These are phyloP conservation scores for Phylloscopus trochilus DNA, from an alignment of 2,113 vertebrate species.

Conservation along the genomic window DNA sequence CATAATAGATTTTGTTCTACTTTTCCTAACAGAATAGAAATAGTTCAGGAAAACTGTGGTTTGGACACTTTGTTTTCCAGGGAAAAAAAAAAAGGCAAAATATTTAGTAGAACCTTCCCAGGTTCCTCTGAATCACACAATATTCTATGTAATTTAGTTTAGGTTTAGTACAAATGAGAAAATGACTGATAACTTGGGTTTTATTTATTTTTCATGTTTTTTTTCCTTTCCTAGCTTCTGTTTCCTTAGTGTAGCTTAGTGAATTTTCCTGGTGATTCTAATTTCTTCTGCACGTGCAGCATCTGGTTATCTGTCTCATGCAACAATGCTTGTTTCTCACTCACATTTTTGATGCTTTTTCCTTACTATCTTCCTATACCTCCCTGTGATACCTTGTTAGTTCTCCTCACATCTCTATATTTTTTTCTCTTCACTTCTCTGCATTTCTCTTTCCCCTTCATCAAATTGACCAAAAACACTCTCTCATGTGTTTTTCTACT, in stretches of 20 bases:
- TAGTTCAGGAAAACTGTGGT: neutral
- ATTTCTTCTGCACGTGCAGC: neutral
- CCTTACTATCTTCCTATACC: neutral
- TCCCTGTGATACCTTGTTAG: neutral
- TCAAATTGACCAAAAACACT: neutral
- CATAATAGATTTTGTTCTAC: neutral
- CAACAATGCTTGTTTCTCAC: neutral
- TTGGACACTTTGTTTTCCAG: neutral
- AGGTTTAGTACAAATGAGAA: neutral
- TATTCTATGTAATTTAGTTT: neutral
- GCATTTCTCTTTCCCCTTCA: neutral
- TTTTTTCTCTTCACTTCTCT: neutral
- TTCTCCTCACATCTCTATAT: neutral
- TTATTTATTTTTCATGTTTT: neutral
- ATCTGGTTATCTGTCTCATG: neutral
- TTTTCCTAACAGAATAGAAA: neutral
- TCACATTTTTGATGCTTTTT: neutral
- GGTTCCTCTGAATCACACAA: neutral
- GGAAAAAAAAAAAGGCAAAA: neutral
- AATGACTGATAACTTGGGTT: neutral
- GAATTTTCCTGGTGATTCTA: neutral
- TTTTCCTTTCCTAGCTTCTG: neutral
- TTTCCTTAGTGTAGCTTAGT: neutral
- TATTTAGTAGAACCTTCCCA: neutral
- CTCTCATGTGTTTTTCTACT: neutral